Conservation (phyloP, 2,113 vertebrate species). For the Struthio camelus region DNA sequence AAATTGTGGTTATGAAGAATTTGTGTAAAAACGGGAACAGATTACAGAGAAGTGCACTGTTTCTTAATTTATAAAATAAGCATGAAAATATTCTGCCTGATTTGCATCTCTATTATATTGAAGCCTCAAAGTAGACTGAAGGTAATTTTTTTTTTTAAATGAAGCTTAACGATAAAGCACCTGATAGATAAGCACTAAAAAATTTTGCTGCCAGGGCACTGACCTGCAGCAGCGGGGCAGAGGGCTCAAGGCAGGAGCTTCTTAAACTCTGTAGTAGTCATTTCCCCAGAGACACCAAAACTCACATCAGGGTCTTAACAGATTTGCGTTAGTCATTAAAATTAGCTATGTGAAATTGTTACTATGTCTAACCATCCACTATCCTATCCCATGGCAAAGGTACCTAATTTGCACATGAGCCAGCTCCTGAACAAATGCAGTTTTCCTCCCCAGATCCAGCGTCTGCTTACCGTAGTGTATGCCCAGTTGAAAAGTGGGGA, state of each 20-base stretch:
- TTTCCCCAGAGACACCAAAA: background rate
- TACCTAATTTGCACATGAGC: background rate
- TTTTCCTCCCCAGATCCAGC: background rate
- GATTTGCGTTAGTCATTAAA: background rate
- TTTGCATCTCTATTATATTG: background rate
- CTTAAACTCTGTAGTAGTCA: background rate
- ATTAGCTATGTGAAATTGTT: background rate
- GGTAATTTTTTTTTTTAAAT: background rate
- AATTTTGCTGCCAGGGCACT: background rate
- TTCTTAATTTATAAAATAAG: background rate
- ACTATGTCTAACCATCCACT: background rate
- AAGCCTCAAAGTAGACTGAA: constrained; percentile 3
- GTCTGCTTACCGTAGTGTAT: constrained; percentile 6
- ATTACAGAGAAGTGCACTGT: background rate
- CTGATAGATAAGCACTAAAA: background rate
- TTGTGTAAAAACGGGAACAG: background rate
- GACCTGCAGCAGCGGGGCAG: background rate
- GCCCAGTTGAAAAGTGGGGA: background rate
- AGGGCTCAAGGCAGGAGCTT: background rate
- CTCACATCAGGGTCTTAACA: background rate
- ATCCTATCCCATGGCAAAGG: background rate
- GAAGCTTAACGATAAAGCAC: background rate
- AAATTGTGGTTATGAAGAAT: background rate
- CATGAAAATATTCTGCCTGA: background rate
- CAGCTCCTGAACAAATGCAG: background rate